Evolutionary conservation across 2,888 invertebrate genomes (phyloP), one percentile per base, ranked within the genome.

Genomic region (Drosophila subquinaria): DNA sequence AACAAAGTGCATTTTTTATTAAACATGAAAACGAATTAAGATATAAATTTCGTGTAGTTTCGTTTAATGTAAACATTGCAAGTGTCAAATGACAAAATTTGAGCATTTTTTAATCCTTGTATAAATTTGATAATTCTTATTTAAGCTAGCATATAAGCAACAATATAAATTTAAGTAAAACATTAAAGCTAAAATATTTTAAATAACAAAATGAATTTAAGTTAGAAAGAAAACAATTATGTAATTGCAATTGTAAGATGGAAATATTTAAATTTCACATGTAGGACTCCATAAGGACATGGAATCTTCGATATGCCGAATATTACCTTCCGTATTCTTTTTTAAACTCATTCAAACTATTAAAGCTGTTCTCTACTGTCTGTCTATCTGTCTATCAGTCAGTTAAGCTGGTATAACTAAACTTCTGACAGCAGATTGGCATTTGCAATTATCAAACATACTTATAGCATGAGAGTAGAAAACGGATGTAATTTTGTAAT

Each of bases 1-100:
- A 60, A 45, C 66, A 72, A 69, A 64, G 48, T 47, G 35, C 30
- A 60, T 30, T 73, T 75, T 75, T 61, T 35, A 63, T 61, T 35
- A 63, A 60, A 63, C 65, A 59, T 52, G 53, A 63, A 69, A 78
- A 69, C 74, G 76, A 83, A 89, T 83, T 77, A 73, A 81, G 73
- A 67, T 69, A 77, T 75, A 83, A 83, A 89, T 88, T 85, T 64
- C 10, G 47, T 23, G 55, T 52, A 51, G 35, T 57, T 69, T 50
- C 59, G 38, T 55, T 74, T 81, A 77, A 82, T 78, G 65, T 72
- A 84, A 78, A 73, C 70, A 87, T 73, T 67, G 70, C 51, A 42
- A 43, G 65, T 69, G 30, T 53, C 35, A 20, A 42, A 36, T 13
- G n/a, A 23, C 20, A 11, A 45, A 35, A 47, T 45, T 38, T 56